Conservation (phyloP, 2,113 vertebrate genomes). For the Polypterus bichir region DNA sequence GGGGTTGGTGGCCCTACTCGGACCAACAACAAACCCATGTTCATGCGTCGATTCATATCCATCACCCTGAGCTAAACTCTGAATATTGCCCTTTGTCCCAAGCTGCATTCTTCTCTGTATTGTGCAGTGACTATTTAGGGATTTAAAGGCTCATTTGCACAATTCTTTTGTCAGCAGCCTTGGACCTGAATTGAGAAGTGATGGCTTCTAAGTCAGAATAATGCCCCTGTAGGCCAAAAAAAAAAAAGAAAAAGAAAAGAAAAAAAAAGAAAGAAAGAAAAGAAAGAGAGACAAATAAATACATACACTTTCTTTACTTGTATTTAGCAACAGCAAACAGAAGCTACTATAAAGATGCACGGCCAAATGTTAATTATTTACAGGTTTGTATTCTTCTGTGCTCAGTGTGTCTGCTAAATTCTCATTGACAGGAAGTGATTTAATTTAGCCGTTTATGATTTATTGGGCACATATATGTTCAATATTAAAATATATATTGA, state of each 20-base stretch:
- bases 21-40: conserved; percentile 82
- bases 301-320: neutral
- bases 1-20: conserved; percentile 71
- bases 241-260: conserved; percentile 11
- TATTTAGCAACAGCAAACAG: neutral
- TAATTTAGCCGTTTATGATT: too few species aligned
- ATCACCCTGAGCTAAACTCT: conserved; percentile 88
- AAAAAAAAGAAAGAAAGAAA: neutral
- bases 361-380: too few species aligned
- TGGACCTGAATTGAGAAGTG: conserved; percentile 63
- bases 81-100: conserved; percentile 81
- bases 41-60: conserved; percentile 97
- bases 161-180: conserved; percentile 90
- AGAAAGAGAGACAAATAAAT: conserved; percentile 12
- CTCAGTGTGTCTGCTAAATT: too few species aligned
- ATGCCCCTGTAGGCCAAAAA: conserved; percentile 33
- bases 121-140: conserved; percentile 91
- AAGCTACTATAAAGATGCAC: too few species aligned
- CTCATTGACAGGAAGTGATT: too few species aligned
- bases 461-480: too few species aligned
- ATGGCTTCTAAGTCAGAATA: conserved; percentile 55
- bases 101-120: conserved; percentile 80
- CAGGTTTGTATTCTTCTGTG: too few species aligned
- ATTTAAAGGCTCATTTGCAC: conserved; percentile 98
- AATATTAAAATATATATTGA: too few species aligned